Base-by-base conservation (phyloP, 1,140 invertebrate species). In the Hestina assimilis region DNA sequence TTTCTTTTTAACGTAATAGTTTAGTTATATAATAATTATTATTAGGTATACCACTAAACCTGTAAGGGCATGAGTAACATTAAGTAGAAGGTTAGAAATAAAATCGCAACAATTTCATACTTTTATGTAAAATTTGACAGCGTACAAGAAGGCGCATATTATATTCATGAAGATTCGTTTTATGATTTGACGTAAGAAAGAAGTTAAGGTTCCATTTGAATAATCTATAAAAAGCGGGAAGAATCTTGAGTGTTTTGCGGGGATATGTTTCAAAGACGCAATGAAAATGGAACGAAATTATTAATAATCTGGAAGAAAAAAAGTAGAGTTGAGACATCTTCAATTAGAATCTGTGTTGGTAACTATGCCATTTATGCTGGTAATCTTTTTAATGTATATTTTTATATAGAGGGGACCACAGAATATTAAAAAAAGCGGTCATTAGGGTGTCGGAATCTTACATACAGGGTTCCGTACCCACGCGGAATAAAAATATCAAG, bases 121-220 rank as follows among this genome's bases (percentile, higher is more conserved):
- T 50, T 35, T 14, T 12, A 35, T 42, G 47, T 20, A 20, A 50
- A 50, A 57, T 48, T 57, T 50, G 55, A 45, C 53, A 43, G 29
- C 42, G 42, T 55, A 55, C 38, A 48, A 57, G 54, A 50, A 19
- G 28, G 20, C 47, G 54, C 42, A 61, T 61, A 47, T 29, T 56
- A 51, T 64, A 71, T 76, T 73, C 69, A 71, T 71, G 66, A 67
- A 70, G 48, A 52, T 57, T 67, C 58, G 60, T 74, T 70, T 77
- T 72, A 77, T 62, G 69, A 66, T 65, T 69, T 62, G 55, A 66
- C 63, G 60, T 66, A 69, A 63, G 66, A 55, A 51, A 40, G 47
- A 66, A 59, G 57, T 47, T 43, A 59, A 57, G 53, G 58, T 41
- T 54, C 67, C 55, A 74, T 77, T 74, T 77, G 72, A 74, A 77